phyloP scores from a whole-genome alignment of 2,888 invertebrate genomes.

The Brassicogethes aeneus region DNA sequence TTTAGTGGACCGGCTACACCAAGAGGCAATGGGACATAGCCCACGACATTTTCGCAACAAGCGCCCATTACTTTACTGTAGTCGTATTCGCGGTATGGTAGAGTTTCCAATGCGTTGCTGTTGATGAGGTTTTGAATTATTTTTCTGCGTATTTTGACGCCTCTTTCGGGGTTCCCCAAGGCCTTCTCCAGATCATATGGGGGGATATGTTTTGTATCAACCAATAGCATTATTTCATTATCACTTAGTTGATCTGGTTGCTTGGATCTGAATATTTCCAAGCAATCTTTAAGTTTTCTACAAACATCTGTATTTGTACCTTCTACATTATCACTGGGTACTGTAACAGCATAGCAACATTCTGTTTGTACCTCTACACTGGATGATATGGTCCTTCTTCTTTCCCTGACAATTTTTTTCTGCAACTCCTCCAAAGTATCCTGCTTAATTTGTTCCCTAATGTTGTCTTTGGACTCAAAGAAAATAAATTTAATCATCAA shows the following conservation, averaged over 20 bases:
- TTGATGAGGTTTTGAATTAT: slow-evolving; percentile 49
- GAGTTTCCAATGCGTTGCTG: slow-evolving; percentile 46
- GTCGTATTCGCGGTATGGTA: slow-evolving; percentile 80
- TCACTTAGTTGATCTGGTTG: slow-evolving; percentile 64
- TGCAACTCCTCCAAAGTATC: slow-evolving; percentile 13
- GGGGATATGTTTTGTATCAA: slow-evolving; percentile 72
- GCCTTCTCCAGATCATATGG: slow-evolving; percentile 78
- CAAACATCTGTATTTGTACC: slow-evolving; percentile 9
- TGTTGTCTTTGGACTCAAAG: slow-evolving; percentile 59
- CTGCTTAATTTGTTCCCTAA: slow-evolving; percentile 18
- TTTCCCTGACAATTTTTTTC: slow-evolving; percentile 13
- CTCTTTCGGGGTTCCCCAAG: slow-evolving; percentile 70
- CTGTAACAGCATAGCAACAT: slow-evolving; percentile 4
- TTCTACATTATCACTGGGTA: slow-evolving; percentile 8
- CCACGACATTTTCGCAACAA: slow-evolving; percentile 97
- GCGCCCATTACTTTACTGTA: slow-evolving; percentile 75
- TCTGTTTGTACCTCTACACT: slow-evolving; percentile 28
- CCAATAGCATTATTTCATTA: slow-evolving; percentile 71
- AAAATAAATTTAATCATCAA: slow-evolving; percentile 83
- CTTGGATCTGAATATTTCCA: slow-evolving; percentile 59
- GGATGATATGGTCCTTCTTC: slow-evolving; percentile 17
- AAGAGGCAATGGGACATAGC: slow-evolving; percentile 89
- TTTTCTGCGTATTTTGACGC: slow-evolving; percentile 70
- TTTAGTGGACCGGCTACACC: slow-evolving; percentile 89
- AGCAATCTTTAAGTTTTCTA: slow-evolving; percentile 53